A percentile compares a stretch with the other conserved stretches of the same genome.
Evolutionary conservation across 2,113 vertebrate genomes (phyloP).

Genomic region (Trogon surrucura): DNA sequence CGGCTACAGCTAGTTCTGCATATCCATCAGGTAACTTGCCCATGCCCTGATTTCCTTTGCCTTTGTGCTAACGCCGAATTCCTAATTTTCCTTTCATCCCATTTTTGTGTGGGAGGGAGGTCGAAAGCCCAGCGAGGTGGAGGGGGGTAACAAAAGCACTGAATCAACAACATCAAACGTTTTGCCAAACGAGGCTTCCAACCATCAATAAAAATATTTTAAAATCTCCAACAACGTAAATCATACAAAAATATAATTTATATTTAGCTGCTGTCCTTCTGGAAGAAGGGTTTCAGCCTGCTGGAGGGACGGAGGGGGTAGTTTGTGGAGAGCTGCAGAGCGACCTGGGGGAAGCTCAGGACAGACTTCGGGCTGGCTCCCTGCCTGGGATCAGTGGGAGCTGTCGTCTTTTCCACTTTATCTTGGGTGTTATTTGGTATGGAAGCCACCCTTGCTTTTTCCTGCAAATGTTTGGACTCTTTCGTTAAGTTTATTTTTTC

Average conservation of each 20-base stretch:
- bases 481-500: background rate
- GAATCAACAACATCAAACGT: background rate
- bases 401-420: background rate
- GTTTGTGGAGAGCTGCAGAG: background rate
- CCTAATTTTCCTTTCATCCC: background rate
- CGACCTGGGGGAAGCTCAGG: background rate
- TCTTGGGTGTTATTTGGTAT: background rate
- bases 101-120: background rate
- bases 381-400: background rate
- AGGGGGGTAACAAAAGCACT: background rate
- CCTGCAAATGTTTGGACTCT: background rate
- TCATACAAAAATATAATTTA: background rate
- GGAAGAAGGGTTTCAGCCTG: background rate
- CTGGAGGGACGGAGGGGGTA: background rate
- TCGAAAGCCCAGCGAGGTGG: background rate
- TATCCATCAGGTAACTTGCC: background rate
- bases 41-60: background rate
- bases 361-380: background rate
- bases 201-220: background rate
- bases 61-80: background rate
- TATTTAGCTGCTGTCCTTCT: background rate
- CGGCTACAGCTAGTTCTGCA: background rate
- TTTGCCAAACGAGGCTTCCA: background rate
- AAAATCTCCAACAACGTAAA: background rate
- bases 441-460: background rate